Percentiles rank a stretch among this genome's conserved stretches.
phyloP scores from a whole-genome alignment of 2,797 vertebrate species.

The Epinephelus awoara region DNA sequence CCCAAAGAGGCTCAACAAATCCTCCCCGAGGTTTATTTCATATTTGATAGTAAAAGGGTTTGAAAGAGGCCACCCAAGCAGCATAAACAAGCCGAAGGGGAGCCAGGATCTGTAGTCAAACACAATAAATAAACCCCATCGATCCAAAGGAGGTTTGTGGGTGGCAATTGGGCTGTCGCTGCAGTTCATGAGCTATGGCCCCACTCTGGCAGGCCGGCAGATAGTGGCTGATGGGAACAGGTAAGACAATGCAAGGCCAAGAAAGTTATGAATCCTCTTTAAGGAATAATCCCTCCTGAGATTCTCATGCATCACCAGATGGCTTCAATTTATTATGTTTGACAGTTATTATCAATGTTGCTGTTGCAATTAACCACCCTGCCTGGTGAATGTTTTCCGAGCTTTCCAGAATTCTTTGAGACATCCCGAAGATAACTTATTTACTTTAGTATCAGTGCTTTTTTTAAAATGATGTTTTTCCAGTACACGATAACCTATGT shows the following conservation, averaged over 20 bases:
- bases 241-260: conserved; percentile 11
- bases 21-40: conserved; percentile 56
- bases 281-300: background rate
- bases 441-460: background rate
- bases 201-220: background rate
- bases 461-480: background rate
- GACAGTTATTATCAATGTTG: background rate
- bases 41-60: conserved; percentile 42
- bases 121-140: conserved; percentile 66
- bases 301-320: background rate
- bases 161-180: conserved; percentile 48
- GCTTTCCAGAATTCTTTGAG: background rate
- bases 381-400: background rate
- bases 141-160: conserved; percentile 47
- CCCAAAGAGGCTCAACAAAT: conserved; percentile 44
- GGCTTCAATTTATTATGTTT: background rate
- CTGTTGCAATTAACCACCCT: background rate
- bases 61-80: conserved; percentile 40
- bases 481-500: background rate
- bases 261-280: background rate
- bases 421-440: background rate
- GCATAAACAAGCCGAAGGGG: conserved; percentile 23
- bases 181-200: conserved; percentile 46
- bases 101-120: conserved; percentile 40
- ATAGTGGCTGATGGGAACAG: conserved; percentile 29